phyloP scores from a whole-genome alignment of 2,113 vertebrate species.

The Cyprinodon tularosa region DNA sequence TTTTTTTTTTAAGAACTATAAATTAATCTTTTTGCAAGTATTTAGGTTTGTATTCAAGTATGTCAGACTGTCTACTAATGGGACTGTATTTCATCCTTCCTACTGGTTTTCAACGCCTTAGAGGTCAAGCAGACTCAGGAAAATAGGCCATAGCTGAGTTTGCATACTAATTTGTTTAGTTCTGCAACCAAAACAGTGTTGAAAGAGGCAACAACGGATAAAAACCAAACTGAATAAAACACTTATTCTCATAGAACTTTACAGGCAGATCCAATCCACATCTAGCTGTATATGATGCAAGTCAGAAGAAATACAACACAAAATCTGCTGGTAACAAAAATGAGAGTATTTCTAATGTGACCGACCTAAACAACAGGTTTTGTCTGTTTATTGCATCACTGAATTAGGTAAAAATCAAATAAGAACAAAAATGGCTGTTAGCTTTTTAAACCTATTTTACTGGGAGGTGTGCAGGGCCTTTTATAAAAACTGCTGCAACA shows the following conservation, averaged over 20 bases:
- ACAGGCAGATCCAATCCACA: neutral
- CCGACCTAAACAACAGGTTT: neutral
- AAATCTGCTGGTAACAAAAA: neutral
- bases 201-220: neutral
- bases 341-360: too few species aligned
- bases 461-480: too few species aligned
- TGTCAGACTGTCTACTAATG: constrained; percentile 22
- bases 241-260: neutral
- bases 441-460: too few species aligned
- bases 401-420: too few species aligned
- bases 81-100: constrained; percentile 14
- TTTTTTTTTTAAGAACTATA: neutral
- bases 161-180: neutral
- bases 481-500: too few species aligned
- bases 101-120: constrained; percentile 10
- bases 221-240: neutral
- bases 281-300: neutral
- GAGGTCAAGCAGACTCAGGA: constrained; percentile 55
- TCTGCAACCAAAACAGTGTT: neutral
- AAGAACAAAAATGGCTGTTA: too few species aligned
- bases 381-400: too few species aligned
- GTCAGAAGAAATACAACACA: neutral
- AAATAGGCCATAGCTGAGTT: constrained; percentile 42
- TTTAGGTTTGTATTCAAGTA: constrained; percentile 23
- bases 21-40: constrained; percentile 31